Conservation (phyloP, 2,888 invertebrate genomes). For the Erannis defoliaria region DNA sequence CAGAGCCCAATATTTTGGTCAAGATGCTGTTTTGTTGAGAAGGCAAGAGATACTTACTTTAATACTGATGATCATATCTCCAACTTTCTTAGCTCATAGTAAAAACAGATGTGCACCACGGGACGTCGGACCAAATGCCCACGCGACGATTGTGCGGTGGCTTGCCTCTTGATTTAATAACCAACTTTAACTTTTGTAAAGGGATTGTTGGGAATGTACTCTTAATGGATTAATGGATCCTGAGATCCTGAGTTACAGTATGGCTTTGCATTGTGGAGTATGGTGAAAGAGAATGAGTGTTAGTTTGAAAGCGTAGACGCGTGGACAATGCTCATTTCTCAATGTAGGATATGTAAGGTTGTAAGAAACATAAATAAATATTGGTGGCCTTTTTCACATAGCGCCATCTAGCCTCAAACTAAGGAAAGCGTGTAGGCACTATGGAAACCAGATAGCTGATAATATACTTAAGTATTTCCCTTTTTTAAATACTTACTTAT, state of each 20-base stretch:
- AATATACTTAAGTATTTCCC: no score
- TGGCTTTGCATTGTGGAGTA: slow-evolving; percentile 17
- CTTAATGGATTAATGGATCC: slow-evolving; percentile 23
- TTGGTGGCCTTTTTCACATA: no score
- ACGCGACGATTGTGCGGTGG: slow-evolving; percentile 56
- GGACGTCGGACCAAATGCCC: slow-evolving; percentile 63
- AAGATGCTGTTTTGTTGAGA: no score
- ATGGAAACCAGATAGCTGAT: no score
- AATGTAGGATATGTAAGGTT: no score
- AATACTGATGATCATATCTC: background rate
- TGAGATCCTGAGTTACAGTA: slow-evolving; percentile 27
- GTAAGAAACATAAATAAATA: no score
- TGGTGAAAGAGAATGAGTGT: slow-evolving; percentile 6
- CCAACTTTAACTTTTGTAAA: slow-evolving; percentile 44
- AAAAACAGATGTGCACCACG: slow-evolving; percentile 69
- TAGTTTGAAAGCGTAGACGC: background rate
- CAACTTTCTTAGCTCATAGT: slow-evolving; percentile 13
- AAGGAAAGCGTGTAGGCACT: no score
- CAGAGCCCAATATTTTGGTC: no score
- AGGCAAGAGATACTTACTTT: no score
- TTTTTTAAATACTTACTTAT: no score
- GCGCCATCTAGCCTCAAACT: no score
- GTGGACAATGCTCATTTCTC: no score
- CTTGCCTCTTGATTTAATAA: slow-evolving; percentile 48
- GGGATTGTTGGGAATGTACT: slow-evolving; percentile 28